phyloP scores from a whole-genome alignment of 2,113 vertebrate genomes.

The Corythornis cristatus region DNA sequence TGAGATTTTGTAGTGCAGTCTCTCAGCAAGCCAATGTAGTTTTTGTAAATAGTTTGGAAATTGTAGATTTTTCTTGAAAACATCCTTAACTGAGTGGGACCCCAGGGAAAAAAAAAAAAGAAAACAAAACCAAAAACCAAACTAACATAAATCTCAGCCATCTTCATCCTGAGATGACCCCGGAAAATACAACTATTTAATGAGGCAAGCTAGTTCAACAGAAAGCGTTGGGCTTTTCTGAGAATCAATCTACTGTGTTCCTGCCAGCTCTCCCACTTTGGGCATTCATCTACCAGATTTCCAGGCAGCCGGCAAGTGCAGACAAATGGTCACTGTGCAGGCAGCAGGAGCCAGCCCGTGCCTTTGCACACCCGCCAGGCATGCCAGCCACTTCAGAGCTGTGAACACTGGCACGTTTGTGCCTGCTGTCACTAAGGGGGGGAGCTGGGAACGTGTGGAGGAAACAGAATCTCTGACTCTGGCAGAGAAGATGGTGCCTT shows the following conservation, averaged over 20 bases:
- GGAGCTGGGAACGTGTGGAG: not conserved
- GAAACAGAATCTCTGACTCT: not conserved
- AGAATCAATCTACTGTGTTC: not conserved
- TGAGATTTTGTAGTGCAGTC: not conserved
- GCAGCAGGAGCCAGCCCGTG: not conserved
- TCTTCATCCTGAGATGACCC: constrained; percentile 43
- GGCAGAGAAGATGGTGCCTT: not conserved
- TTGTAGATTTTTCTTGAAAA: not conserved
- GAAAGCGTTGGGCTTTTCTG: constrained; percentile 46
- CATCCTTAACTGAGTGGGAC: not conserved
- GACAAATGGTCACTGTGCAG: constrained; percentile 25
- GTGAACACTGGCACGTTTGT: not conserved
- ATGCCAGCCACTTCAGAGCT: accelerated
- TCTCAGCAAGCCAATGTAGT: not conserved
- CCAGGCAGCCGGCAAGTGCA: constrained; percentile 13
- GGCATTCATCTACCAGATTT: constrained; percentile 17
- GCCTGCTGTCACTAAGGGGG: not conserved
- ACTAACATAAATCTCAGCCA: not conserved
- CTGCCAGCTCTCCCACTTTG: constrained; percentile 46
- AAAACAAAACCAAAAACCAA: not conserved
- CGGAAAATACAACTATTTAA: not conserved
- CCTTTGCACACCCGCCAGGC: not conserved
- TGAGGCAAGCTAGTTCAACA: not conserved
- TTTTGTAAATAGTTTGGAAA: constrained; percentile 18
- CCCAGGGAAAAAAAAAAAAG: not conserved